Conservation (phyloP, 2,113 vertebrate genomes). For the Recurvirostra avosetta region DNA sequence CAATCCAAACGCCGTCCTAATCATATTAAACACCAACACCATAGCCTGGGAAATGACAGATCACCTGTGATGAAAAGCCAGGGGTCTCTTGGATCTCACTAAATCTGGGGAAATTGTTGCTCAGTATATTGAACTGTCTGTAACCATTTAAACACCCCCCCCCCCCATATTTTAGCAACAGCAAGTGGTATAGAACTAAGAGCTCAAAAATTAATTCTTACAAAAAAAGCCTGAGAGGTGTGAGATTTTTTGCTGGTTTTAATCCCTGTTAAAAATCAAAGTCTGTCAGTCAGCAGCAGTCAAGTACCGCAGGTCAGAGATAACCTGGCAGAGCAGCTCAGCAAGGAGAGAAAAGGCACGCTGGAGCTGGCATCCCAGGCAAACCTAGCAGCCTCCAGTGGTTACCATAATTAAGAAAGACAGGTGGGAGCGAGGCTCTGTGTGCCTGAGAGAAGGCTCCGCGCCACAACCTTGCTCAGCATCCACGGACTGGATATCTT, state of each 20-base stretch:
- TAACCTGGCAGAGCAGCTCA: not conserved
- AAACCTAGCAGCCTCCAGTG: not conserved
- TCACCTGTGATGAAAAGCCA: not conserved
- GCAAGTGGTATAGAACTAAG: not conserved
- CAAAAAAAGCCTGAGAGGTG: not conserved
- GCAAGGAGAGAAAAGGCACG: not conserved
- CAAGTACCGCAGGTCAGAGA: not conserved
- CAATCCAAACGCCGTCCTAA: not conserved
- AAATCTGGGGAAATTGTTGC: not conserved
- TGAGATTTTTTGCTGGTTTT: not conserved
- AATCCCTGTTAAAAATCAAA: not conserved
- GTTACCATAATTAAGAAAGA: not conserved
- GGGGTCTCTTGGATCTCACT: not conserved
- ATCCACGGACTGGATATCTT: not conserved
- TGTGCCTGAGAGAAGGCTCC: not conserved
- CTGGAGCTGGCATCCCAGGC: not conserved
- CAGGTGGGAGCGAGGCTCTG: not conserved
- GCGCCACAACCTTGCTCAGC: fast-evolving
- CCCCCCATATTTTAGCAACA: not conserved
- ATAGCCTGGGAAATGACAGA: not conserved
- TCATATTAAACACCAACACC: not conserved
- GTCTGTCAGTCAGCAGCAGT: not conserved
- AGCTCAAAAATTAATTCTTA: not conserved
- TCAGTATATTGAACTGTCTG: not conserved
- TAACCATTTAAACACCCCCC: not conserved